Base-by-base conservation (phyloP, 2,797 vertebrate species). In the Tokudaia tokunoshimensis region DNA sequence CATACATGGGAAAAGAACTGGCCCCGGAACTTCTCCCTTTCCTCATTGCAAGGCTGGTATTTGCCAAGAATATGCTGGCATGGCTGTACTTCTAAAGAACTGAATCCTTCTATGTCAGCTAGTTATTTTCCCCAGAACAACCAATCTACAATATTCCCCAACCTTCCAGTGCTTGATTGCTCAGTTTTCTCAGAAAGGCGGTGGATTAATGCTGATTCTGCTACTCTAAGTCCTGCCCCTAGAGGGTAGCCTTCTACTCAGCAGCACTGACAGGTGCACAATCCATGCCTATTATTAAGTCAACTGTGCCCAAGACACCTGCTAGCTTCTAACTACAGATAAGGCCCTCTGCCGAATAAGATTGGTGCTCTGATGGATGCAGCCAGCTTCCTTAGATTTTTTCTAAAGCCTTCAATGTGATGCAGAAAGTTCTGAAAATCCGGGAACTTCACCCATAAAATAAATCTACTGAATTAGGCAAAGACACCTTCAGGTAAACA, bases 161-260 rank as follows among this genome's bases (percentile, higher is more conserved):
- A 7, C 57, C 26, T 59, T 63, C 31, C 24, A 26, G 1, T 52
- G 24, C 4, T 44, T 34, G 34, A 26, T 37, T 22, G 37, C 72
- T 61, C 22, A 55, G 15, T 22, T 65, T 3, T 37, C 20, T 75
- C 31, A 9, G 6, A 44, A 29, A 75, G 13, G 79, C 0, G 22
- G 22, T 37, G 13, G 17, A 41, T 70, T 59, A 20, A 44, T 31
- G 31, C 0, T 70, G 12, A 78, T n/a, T 37, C 7, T n/a, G n/a
- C 6, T 19, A 19, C 8, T 26, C 31, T 19, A 52, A 63, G 52
- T 7, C 41, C 29, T 59, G 31, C 59, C 41, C 29, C n/a, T 92
- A 3, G 10, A 41, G 13, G 13, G 15, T 26, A 11, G 15, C 8
- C 10, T 6, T 52, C 13, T n/a, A 13, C 2, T 4, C 8, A 22